Base-by-base conservation (phyloP, 2,797 vertebrate species). In the Cryptoprocta ferox region DNA sequence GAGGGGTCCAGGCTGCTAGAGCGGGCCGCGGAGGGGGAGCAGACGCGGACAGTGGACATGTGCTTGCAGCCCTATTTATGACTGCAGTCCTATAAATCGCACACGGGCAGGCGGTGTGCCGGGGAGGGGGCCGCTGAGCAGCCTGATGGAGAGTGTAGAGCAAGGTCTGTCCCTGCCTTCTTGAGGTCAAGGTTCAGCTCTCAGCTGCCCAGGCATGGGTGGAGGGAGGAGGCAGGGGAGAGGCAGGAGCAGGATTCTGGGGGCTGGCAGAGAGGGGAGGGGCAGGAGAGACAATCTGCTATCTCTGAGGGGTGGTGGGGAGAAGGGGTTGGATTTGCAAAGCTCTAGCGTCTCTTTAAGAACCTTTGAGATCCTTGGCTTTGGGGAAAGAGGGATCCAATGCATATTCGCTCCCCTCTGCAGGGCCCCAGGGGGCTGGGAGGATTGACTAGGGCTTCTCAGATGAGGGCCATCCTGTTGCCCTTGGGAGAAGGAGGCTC, bases 21-120 rank as follows among this genome's bases (percentile, higher is more conserved):
- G 37, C 19, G 8, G 45, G 76, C 45, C 13, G 15, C 15, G 1
- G 82, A 45, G 80, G 3, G 7, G 12, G 11, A 89, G 79, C 45
- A 24, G 35, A 26, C 35, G 1, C 1, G 13, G 45, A 75, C 68
- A 18, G 48, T 7, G 39, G 37, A 16, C 12, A 3, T 37, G 48
- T 90, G 42, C 97, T 88, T 61, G 94, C 95, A 85, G 97, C 92
- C 92, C 92, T 96, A 73, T 97, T 98, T 96, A 97, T 97, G 92
- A 95, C 98, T 98, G 98, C 98, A 97, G 98, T 95, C 97, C 81
- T 90, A 94, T 98, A 96, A 98, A 98, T 98, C 98, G 98, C 96
- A 91, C 30, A 9, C 1, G 42, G 42, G 42, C 42, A 6, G 65
- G 63, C 10, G 7, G 87, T 2, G 73, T 0, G 1, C 14, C 21